phyloP scores from a whole-genome alignment of 2,888 invertebrate genomes.

The Gryllus longicercus region DNA sequence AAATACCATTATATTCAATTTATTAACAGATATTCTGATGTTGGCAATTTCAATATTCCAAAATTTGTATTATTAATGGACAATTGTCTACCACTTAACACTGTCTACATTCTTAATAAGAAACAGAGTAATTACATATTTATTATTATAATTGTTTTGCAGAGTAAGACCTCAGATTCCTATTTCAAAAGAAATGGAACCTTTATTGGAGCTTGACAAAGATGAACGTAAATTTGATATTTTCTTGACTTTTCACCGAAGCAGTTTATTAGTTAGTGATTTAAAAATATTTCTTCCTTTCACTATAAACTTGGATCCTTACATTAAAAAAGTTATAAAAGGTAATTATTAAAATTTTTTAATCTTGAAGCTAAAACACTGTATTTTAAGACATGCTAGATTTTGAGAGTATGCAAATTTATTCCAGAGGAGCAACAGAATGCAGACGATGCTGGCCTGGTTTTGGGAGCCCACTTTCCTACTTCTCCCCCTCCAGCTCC shows the following conservation, averaged over 20 bases:
- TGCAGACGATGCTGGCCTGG: slow-evolving; percentile 56
- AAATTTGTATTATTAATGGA: too few relatives aligned
- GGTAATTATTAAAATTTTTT: slow-evolving; percentile 54
- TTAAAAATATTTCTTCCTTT: slow-evolving; percentile 95
- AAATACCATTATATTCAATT: too few relatives aligned
- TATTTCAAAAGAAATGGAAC: slow-evolving; percentile 80
- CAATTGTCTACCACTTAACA: too few relatives aligned
- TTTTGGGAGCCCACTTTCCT: slow-evolving; percentile 41
- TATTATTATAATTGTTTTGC: slow-evolving; percentile 28
- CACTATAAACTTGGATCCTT: slow-evolving; percentile 97
- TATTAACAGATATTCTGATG: too few relatives aligned
- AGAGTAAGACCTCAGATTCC: slow-evolving; percentile 81
- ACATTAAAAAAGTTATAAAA: slow-evolving; percentile 93
- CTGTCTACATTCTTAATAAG: neutral
- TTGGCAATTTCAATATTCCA: too few relatives aligned
- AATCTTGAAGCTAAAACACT: neutral
- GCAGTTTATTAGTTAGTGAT: slow-evolving; percentile 79
- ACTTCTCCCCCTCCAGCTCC: slow-evolving; percentile 41
- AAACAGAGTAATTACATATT: neutral
- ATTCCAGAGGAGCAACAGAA: slow-evolving; percentile 65
- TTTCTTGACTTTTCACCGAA: slow-evolving; percentile 83
- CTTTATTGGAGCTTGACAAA: slow-evolving; percentile 85
- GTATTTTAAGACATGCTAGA: neutral
- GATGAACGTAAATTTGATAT: slow-evolving; percentile 94
- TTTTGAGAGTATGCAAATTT: slow-evolving; percentile 23